Base-by-base conservation (phyloP, 2,113 vertebrate species). In the Benitochromis conjunctus region DNA sequence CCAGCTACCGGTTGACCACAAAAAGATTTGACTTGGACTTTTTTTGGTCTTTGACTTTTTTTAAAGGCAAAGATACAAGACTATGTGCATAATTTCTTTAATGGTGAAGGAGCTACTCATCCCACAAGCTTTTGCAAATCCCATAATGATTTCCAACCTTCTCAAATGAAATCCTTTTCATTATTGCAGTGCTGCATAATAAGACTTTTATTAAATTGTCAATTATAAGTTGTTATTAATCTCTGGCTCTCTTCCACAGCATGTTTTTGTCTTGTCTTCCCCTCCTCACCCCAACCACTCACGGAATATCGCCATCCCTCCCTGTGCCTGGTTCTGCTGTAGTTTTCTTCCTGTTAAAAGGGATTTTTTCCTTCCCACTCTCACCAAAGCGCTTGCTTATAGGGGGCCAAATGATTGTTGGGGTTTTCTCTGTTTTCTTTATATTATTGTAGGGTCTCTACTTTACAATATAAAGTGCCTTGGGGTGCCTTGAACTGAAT, bases 331-430 rank as follows among this genome's bases (percentile, higher is more conserved):
- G 60, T 64, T 64, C 31, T 36, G 60, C 31, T 64, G 1, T n/a
- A 36, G 6, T 9, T 36, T 36, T 64, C 60, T 64, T 64, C 60
- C 31, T 64, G 18, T 64, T 64, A 64, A 64, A 38, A 64, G 34
- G 0, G 2, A 60, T 34, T 60, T 60, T 34, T 60, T 10, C 16
- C 29, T 60, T 60, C 16, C 57, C 1, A 1, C 57, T 60, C 16
- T 60, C 9, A 60, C 58, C 57, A 34, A 60, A 60, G 0, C 2
- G 0, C 0, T 60, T 60, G 10, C 58, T 60, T 9, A 60, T 60
- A 60, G 9, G 29, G 26, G 26, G 26, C 26, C 26, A 26, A 26
- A 26, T 26, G 26, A 26, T 26, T 26, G 26, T 26, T 26, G 26
- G 26, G 26, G 26, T 26, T 26, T 26, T 26, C 26, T 26, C 26